These are phyloP conservation scores for Scolopax rusticola DNA, from an alignment of 2,797 vertebrate species.

Conservation along the genomic window DNA sequence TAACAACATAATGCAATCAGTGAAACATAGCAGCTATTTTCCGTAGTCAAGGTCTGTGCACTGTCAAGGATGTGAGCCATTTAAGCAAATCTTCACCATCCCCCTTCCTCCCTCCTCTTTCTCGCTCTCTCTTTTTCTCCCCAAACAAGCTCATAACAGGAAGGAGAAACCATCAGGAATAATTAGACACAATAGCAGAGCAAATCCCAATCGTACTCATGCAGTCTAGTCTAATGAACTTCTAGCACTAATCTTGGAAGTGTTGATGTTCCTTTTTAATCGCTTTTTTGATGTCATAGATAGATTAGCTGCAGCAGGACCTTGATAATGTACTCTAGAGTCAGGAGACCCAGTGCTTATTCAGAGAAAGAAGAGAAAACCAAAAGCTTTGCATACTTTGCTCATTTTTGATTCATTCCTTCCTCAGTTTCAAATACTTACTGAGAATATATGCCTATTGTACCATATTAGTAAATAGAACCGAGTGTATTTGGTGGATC, in stretches of 20 bases:
- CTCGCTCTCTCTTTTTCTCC: constrained; percentile 40
- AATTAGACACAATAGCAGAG: constrained; percentile 61
- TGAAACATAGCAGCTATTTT: constrained; percentile 74
- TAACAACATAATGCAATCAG: constrained; percentile 79
- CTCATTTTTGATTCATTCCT: not conserved
- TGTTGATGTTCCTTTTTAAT: constrained; percentile 57
- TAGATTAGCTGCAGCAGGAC: constrained; percentile 51
- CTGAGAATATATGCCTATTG: not conserved
- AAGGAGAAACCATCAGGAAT: constrained; percentile 68
- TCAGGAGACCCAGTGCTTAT: not conserved
- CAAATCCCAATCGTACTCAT: constrained; percentile 50
- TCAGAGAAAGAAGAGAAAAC: constrained; percentile 3
- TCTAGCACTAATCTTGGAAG: constrained; percentile 31
- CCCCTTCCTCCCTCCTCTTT: constrained; percentile 58
- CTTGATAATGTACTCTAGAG: constrained; percentile 2
- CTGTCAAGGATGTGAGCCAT: constrained; percentile 73
- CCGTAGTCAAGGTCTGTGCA: constrained; percentile 69
- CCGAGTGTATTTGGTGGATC: constrained; percentile 32
- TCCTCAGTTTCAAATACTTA: not conserved
- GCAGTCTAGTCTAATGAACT: constrained; percentile 59
- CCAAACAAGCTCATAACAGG: constrained; percentile 66
- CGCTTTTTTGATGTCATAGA: constrained; percentile 61
- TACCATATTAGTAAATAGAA: constrained; percentile 33
- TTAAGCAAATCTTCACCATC: constrained; percentile 72
- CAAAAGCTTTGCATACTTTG: not conserved